Percentiles rank a stretch among this genome's conserved stretches.
These are phyloP conservation scores for Acrobasis consociella DNA, from an alignment of 2,888 invertebrate genomes.

Conservation along the genomic window DNA sequence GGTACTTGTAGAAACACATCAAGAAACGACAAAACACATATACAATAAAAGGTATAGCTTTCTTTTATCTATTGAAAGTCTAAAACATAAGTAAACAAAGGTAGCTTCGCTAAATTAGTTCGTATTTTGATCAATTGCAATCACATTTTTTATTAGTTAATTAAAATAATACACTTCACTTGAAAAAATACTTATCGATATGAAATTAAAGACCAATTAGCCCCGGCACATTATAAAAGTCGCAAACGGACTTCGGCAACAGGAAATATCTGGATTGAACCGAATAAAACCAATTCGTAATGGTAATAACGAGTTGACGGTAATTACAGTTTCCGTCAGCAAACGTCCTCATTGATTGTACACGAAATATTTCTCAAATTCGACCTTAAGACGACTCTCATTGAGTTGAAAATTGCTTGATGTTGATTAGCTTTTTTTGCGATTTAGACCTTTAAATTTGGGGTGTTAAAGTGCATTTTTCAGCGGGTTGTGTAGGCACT, in stretches of 20 bases:
- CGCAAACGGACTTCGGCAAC: slow-evolving; percentile 10
- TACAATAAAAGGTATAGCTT: no score
- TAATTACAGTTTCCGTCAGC: slow-evolving; percentile 36
- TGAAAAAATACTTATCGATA: not conserved
- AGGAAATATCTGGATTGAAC: slow-evolving; percentile 23
- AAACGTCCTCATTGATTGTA: slow-evolving; percentile 30
- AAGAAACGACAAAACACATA: no score
- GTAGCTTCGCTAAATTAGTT: no score
- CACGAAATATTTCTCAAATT: slow-evolving; percentile 6
- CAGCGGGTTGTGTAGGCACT: slow-evolving; percentile 28
- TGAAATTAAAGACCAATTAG: slow-evolving; percentile 17
- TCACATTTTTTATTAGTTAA: no score
- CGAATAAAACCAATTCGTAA: slow-evolving; percentile 30
- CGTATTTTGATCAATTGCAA: no score
- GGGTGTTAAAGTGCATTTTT: slow-evolving; percentile 25
- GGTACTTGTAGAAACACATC: no score
- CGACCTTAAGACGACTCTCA: slow-evolving; percentile 10
- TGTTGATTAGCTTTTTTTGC: slow-evolving; percentile 1
- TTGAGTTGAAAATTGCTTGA: slow-evolving; percentile 9
- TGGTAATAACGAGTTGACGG: slow-evolving; percentile 36
- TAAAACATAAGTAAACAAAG: no score
- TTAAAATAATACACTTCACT: not conserved
- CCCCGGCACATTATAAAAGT: slow-evolving; percentile 6
- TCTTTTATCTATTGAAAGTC: no score
- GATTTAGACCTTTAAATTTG: slow-evolving; percentile 18